Conservation (phyloP, 2,113 vertebrate genomes). For the Lophius piscatorius region DNA sequence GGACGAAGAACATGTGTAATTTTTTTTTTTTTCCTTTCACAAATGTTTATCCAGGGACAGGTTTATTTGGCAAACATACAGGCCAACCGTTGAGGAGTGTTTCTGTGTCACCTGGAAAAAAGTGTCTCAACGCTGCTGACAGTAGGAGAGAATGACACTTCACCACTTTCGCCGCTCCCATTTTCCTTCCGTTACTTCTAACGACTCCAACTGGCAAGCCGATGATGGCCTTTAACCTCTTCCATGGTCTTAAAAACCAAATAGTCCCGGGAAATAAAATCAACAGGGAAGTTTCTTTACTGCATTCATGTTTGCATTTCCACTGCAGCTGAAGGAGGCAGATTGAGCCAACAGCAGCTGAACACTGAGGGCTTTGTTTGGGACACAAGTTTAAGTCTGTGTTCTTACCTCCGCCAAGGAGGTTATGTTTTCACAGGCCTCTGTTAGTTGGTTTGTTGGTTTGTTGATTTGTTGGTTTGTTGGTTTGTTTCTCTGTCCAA, state of each 20-base stretch:
- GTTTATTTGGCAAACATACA: conserved; percentile 38
- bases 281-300: conserved; percentile 13
- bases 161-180: neutral
- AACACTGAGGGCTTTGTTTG: conserved; percentile 1
- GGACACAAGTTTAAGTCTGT: neutral
- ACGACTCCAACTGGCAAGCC: neutral
- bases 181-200: neutral
- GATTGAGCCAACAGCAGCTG: neutral
- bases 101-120: conserved; percentile 26
- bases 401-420: no score
- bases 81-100: conserved; percentile 25
- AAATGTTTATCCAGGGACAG: conserved; percentile 50
- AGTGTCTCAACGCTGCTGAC: neutral
- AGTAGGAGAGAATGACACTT: neutral
- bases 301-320: conserved; percentile 10
- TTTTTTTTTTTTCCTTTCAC: conserved; percentile 18
- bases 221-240: neutral
- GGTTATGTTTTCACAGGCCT: no score
- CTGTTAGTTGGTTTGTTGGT: no score
- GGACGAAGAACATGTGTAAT: conserved; percentile 24
- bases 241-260: neutral
- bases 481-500: no score
- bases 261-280: neutral
- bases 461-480: no score
- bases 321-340: conserved; percentile 1